Evolutionary conservation across 2,888 invertebrate species (phyloP), one percentile per base, ranked within the genome.

Genomic region (Xestia sexstrigata): DNA sequence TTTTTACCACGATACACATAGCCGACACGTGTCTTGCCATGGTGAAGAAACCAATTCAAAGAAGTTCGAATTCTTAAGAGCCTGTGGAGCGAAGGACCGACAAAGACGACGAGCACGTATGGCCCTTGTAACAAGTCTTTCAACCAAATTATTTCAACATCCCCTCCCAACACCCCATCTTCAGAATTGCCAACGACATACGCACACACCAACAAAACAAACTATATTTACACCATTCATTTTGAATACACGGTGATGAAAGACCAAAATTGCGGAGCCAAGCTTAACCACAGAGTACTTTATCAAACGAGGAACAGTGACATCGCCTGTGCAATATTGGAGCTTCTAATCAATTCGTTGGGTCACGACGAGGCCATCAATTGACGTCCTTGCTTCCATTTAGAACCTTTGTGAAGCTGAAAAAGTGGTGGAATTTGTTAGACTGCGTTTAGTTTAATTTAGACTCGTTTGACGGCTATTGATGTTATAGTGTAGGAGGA

Each of bases 281-380:
- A 30, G n/a, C 15, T 11, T 62, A 83, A 84, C 71, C 84, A 84
- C 55, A 75, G 70, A 66, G 76, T 71, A 69, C 68, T 84, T 55
- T 35, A 71, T 84, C 81, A 84, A 84, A 80, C 63, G 68, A 72
- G 60, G 55, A 63, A 68, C 80, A 58, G 60, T 82, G 79, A 84
- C 74, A 39, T 62, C 66, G 76, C 66, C 66, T 65, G 71, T 65
- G 76, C 69, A 71, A 76, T 76, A 73, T 70, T 58, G 72, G 49
- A 20, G 9, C 55, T 62, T 83, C 9, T 81, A 83, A 83, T 84
- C 82, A 83, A 84, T 85, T 83, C 49, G 70, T 58, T 23, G 69
- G 81, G 85, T 68, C 65, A 69, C 81, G 75, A n/a, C 70, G 70
- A 70, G 58, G 45, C 47, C 70, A 81, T 84, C 70, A 73, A 81